A percentile compares a stretch with the other conserved stretches of the same genome.
Conservation (phyloP, 2,888 invertebrate species). For the Orthonychiurus folsomi region DNA sequence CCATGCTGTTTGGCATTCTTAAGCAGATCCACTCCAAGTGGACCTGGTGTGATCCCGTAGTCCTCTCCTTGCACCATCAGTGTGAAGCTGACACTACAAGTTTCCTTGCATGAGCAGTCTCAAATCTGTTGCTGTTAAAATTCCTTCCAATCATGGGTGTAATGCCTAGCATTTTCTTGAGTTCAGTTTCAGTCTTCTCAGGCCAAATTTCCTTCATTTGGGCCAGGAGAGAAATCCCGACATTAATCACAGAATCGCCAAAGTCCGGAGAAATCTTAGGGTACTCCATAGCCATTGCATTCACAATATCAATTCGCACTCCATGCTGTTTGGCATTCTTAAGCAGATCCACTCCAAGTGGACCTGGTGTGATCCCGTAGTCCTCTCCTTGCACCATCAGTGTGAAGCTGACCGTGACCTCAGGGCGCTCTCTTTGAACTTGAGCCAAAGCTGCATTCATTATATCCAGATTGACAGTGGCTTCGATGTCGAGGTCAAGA, state of each 20-base stretch:
- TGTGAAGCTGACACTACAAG: slow-evolving; percentile 32
- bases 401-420: slow-evolving; percentile 29
- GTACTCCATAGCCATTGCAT: slow-evolving; percentile 31
- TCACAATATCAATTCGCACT: slow-evolving; percentile 26
- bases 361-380: slow-evolving; percentile 21
- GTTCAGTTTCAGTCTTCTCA: slow-evolving; percentile 21
- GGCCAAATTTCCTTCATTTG: slow-evolving; percentile 29
- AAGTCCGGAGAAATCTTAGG: slow-evolving; percentile 17
- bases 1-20: slow-evolving; percentile 18
- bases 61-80: slow-evolving; percentile 27
- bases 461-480: slow-evolving; percentile 28
- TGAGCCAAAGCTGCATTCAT: slow-evolving; percentile 33
- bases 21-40: slow-evolving; percentile 21
- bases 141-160: slow-evolving; percentile 38
- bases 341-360: slow-evolving; percentile 23
- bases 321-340: slow-evolving; percentile 17
- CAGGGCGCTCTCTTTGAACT: slow-evolving; percentile 33
- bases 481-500: slow-evolving; percentile 37
- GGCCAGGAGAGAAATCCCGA: slow-evolving; percentile 15
- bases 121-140: slow-evolving; percentile 28
- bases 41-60: slow-evolving; percentile 24
- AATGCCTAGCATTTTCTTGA: slow-evolving; percentile 31
- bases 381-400: slow-evolving; percentile 30
- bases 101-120: slow-evolving; percentile 19
- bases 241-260: slow-evolving; percentile 23